phyloP scores from a whole-genome alignment of 2,113 vertebrate genomes.

The Hippopotamus amphibius region DNA sequence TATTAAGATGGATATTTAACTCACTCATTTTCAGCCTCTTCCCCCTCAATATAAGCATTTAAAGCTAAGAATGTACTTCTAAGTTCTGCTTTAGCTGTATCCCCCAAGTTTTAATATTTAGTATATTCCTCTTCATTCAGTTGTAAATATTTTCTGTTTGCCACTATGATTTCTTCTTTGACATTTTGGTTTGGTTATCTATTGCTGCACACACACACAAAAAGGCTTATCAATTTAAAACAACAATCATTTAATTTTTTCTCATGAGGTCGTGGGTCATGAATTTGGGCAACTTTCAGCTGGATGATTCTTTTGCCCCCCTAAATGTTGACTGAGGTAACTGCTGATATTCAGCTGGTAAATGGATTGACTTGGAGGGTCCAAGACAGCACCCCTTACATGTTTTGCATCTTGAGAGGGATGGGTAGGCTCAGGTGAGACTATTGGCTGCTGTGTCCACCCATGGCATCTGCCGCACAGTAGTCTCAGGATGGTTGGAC shows the following conservation, averaged over 20 bases:
- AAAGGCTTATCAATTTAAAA: neutral
- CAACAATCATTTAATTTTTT: neutral
- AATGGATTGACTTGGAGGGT: neutral
- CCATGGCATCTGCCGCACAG: neutral
- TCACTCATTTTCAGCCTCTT: neutral
- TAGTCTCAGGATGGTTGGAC: neutral
- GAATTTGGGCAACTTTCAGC: neutral
- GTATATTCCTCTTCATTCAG: neutral
- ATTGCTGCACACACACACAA: neutral
- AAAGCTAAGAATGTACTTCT: neutral
- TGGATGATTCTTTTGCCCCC: neutral
- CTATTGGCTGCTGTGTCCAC: neutral
- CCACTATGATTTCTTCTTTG: neutral
- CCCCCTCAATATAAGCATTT: neutral
- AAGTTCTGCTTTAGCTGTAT: neutral
- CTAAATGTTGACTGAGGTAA: neutral
- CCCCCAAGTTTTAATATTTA: neutral
- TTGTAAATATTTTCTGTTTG: neutral
- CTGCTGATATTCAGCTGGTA: neutral
- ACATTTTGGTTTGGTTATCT: neutral
- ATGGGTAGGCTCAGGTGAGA: neutral
- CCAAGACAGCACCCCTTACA: neutral
- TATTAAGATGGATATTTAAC: neutral
- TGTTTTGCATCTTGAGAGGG: neutral
- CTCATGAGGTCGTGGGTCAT: neutral